Base-by-base conservation (phyloP, 2,113 vertebrate genomes). In the Eidolon helvum region DNA sequence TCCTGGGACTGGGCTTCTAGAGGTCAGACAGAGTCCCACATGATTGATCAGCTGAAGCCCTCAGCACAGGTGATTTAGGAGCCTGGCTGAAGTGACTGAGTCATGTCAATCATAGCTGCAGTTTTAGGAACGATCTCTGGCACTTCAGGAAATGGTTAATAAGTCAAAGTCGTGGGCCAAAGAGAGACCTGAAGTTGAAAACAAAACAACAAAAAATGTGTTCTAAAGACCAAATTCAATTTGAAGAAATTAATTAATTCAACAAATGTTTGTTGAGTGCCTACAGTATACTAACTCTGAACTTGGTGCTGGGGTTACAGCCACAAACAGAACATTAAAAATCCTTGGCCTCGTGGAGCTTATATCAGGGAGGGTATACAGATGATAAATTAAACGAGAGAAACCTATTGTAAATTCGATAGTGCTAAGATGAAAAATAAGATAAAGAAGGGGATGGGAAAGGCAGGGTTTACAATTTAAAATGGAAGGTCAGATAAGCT, bases 101-200 rank as follows among this genome's bases (percentile, higher is more conserved):
- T 78, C 68, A 75, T 28, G 48, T 59, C 87, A 55, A 68, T 24
- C 28, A 35, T 28, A 78, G 38, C 71, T 80, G 38, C 7, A 57
- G 53, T 87, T 75, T 80, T 92, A 92, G 43, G 10, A 79, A 88
- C 24, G 63, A 69, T 69, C 16, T 82, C 45, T 74, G 33, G 18
- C 53, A 84, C 40, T 82, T 89, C 33, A 90, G 74, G 16, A 95
- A 92, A 50, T 84, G 61, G 91, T 48, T 88, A 90, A n/a, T 82
- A 89, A 87, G 16, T 43, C 24, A 95, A 82, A 57, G 22, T 53
- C 24, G 57, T 19, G 19, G 30, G 4, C 40, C 91, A 77, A 69
- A 87, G 48, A 53, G n/a, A 94, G 26, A 66, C 5, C 38, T 10
- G 26, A 77, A 5, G 18, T 86, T 80, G 77, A 80, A 91, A 72